Conservation (phyloP, 35 echinoderm and acorn worm species). For the Nesometra sesokonis region DNA sequence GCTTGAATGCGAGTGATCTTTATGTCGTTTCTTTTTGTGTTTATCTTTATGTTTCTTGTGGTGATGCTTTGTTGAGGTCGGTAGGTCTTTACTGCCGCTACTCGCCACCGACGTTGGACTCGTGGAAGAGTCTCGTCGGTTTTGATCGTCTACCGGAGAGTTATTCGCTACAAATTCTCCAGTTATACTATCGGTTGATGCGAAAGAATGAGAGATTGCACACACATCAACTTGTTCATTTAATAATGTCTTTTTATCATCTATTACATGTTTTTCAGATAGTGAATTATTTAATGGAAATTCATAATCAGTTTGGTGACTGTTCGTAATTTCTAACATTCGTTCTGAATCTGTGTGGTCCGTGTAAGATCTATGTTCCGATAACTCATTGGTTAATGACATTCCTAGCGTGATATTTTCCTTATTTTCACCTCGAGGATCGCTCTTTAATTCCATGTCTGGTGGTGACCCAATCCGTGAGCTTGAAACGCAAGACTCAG, state of each 20-base stretch:
- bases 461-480: slow-evolving; percentile 5
- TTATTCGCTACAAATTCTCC: neutral
- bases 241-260: neutral
- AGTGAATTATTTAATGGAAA: neutral
- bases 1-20: too few relatives aligned
- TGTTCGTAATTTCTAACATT: neutral
- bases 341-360: neutral
- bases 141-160: neutral
- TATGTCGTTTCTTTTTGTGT: neutral
- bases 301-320: neutral
- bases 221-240: neutral
- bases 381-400: neutral
- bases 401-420: neutral
- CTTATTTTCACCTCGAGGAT: neutral
- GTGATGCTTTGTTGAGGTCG: neutral
- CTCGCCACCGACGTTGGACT: neutral
- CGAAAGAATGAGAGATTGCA: neutral
- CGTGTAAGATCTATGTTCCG: neutral
- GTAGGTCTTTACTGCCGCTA: neutral
- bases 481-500: slow-evolving; percentile 19
- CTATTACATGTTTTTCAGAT: neutral
- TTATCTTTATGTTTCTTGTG: neutral
- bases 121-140: neutral
- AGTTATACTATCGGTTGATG: neutral
- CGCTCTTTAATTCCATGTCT: neutral